Conservation (phyloP, 1,140 invertebrate genomes). For the Holcopasites calliopsidis region DNA sequence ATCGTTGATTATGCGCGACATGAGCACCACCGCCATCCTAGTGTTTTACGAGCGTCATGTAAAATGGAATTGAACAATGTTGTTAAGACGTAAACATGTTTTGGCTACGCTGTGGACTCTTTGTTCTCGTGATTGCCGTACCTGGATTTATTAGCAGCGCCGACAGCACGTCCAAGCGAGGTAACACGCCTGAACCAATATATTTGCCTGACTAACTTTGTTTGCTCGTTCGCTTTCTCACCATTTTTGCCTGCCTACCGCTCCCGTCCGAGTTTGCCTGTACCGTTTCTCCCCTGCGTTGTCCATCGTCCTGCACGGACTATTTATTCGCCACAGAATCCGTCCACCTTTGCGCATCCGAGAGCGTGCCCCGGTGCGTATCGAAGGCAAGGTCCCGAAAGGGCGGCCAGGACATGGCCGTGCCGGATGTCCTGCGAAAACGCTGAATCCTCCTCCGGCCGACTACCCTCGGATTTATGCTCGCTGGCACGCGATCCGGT, state of each 20-base stretch:
- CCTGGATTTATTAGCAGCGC: constrained; percentile 78
- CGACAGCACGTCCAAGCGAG: constrained; percentile 77
- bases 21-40: constrained; percentile 66
- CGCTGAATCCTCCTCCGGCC: background rate
- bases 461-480: constrained; percentile 17
- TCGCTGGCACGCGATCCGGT: constrained; percentile 31
- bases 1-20: constrained; percentile 71
- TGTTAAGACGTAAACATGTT: constrained; percentile 80
- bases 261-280: background rate
- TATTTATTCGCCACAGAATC: background rate
- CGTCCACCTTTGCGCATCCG: no score
- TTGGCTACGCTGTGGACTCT: constrained; percentile 79
- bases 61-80: constrained; percentile 80
- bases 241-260: background rate
- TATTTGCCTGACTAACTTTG: background rate
- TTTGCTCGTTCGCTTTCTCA: background rate
- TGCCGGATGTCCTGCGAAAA: background rate
- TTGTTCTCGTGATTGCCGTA: constrained; percentile 79
- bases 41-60: constrained; percentile 76
- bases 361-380: no score
- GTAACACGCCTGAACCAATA: constrained; percentile 63
- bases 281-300: background rate
- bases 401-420: background rate
- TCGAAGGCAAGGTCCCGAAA: no score
- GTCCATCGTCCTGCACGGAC: background rate